A percentile compares a stretch with the other conserved stretches of the same genome.
These are phyloP conservation scores for Calliopum simillimum DNA, from an alignment of 2,888 invertebrate species.

Conservation along the genomic window DNA sequence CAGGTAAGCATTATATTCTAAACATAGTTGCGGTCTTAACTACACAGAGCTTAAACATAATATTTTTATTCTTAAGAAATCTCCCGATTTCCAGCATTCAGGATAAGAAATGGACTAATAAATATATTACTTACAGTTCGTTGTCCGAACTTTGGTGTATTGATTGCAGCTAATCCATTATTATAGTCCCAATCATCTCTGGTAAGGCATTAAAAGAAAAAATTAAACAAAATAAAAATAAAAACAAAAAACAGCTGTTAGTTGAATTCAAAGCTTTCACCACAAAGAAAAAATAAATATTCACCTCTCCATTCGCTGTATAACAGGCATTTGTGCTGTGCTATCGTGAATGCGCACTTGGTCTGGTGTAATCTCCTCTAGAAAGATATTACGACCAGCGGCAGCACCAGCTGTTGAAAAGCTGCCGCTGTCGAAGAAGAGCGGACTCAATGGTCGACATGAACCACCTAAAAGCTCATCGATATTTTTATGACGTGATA, in stretches of 20 bases:
- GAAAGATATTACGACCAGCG: slow-evolving; percentile 51
- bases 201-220: slow-evolving; percentile 46
- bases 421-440: slow-evolving; percentile 66
- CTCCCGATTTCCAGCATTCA: too few relatives aligned
- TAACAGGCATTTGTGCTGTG: slow-evolving; percentile 77
- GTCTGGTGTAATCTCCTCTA: slow-evolving; percentile 79
- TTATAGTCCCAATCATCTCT: slow-evolving; percentile 51
- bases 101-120: background rate
- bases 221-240: slow-evolving; percentile 47
- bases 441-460: slow-evolving; percentile 73
- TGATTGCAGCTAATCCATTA: slow-evolving; percentile 30
- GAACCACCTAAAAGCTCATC: slow-evolving; percentile 86
- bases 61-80: too few relatives aligned
- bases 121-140: slow-evolving; percentile 44
- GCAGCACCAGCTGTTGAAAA: slow-evolving; percentile 36
- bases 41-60: too few relatives aligned
- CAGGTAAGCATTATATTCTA: too few relatives aligned
- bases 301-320: slow-evolving; percentile 75
- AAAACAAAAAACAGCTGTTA: slow-evolving; percentile 49
- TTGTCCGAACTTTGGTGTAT: slow-evolving; percentile 42
- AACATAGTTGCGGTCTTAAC: too few relatives aligned
- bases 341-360: slow-evolving; percentile 86
- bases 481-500: slow-evolving; percentile 87
- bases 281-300: slow-evolving; percentile 42
- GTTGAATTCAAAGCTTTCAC: slow-evolving; percentile 38